Evolutionary conservation across 2,888 invertebrate species (phyloP).

Genomic region (Trichogramma evanescens): DNA sequence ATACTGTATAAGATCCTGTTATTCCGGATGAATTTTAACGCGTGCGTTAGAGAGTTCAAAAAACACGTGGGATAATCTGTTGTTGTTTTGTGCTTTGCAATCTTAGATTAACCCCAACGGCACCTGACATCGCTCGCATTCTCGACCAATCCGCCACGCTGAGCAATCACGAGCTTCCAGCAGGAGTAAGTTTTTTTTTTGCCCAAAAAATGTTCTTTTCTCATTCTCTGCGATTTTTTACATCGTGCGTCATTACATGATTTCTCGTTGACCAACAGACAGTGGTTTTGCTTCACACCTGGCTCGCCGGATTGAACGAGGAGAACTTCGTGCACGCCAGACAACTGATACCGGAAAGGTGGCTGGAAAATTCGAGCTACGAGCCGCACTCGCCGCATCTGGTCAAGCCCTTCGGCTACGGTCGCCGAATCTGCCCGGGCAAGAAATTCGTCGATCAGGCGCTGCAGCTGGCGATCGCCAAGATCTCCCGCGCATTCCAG

Average conservation of each 20-base stretch:
- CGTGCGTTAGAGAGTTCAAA: too few relatives aligned
- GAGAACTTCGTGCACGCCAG: slow-evolving; percentile 66
- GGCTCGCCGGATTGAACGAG: slow-evolving; percentile 71
- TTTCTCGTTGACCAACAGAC: slow-evolving; percentile 50
- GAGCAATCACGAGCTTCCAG: slow-evolving; percentile 61
- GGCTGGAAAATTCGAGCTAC: slow-evolving; percentile 53
- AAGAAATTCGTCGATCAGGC: slow-evolving; percentile 77
- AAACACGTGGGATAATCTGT: too few relatives aligned
- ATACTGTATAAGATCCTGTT: too few relatives aligned
- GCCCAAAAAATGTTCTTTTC: neutral
- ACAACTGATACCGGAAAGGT: slow-evolving; percentile 70
- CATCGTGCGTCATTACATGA: too few relatives aligned
- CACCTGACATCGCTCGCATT: slow-evolving; percentile 71
- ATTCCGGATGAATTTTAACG: too few relatives aligned
- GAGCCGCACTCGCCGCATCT: slow-evolving; percentile 56
- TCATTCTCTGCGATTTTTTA: neutral
- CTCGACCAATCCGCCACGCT: slow-evolving; percentile 65
- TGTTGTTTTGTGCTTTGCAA: too few relatives aligned
- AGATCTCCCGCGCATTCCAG: slow-evolving; percentile 65
- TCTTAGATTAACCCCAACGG: slow-evolving; percentile 61
- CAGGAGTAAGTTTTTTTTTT: slow-evolving; percentile 56
- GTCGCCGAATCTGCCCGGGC: slow-evolving; percentile 76
- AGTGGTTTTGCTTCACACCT: slow-evolving; percentile 73
- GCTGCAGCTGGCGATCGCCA: slow-evolving; percentile 65
- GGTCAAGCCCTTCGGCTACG: slow-evolving; percentile 74